Percentiles rank a stretch among this genome's conserved stretches.
phyloP scores from a whole-genome alignment of 2,888 invertebrate genomes.

The Pristionchus japonicus region DNA sequence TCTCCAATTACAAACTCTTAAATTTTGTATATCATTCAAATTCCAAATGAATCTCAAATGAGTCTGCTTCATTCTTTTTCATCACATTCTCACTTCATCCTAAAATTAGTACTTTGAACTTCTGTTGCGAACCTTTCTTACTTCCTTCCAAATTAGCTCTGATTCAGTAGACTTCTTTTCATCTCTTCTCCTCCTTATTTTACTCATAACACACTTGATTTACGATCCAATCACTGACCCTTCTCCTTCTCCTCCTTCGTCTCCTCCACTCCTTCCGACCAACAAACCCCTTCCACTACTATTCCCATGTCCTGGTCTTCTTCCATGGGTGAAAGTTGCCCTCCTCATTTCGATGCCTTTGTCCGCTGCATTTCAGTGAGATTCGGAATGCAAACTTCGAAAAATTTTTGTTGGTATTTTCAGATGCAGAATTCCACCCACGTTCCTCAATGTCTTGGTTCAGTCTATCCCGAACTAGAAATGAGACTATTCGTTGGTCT shows the following conservation, averaged over 20 bases:
- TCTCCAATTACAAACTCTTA: no score
- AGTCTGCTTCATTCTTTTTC: background rate
- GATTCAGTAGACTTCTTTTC: background rate
- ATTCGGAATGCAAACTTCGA: background rate
- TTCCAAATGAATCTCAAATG: background rate
- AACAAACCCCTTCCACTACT: background rate
- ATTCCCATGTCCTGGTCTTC: background rate
- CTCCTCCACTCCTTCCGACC: background rate
- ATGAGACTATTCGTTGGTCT: constrained; percentile 7
- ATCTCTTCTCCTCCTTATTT: background rate
- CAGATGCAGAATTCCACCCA: background rate
- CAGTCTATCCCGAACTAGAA: background rate
- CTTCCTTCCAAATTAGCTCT: background rate
- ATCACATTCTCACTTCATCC: background rate
- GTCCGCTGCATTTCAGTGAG: constrained; percentile 24
- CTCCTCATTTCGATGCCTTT: background rate
- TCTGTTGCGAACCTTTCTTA: background rate
- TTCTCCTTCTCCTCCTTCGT: background rate
- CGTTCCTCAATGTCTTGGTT: background rate
- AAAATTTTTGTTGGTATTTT: background rate
- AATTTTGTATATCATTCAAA: no score
- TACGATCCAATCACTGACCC: background rate
- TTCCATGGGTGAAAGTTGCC: background rate
- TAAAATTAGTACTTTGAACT: background rate
- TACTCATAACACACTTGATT: background rate